Evolutionary conservation across 2,797 vertebrate genomes (phyloP), one percentile per base, ranked within the genome.

Genomic region (Myotis pilosus): DNA sequence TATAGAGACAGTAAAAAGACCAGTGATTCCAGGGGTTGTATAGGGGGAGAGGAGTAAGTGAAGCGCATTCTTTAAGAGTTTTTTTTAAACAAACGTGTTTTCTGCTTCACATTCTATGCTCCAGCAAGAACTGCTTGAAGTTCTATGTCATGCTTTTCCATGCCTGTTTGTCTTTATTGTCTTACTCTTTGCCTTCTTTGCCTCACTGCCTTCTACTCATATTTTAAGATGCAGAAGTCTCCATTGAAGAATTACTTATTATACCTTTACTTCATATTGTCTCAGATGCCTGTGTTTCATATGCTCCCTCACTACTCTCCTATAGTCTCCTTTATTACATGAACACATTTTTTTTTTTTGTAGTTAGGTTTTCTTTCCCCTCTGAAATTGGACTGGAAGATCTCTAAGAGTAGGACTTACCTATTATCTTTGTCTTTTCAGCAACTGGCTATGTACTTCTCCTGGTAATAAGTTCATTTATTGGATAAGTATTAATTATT

Each of bases 391-490:
- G 44, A 85, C 1, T 72, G 1, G 12, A 28, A 57, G 11, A 8
- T 25, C 66, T 62, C 60, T 75, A 38, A 75, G 69, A 76, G 47
- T 12, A 49, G 60, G 55, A 55, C 30, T 47, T 57, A 1, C 19
- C 23, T 75, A 92, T 87, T 57, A 47, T 57, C 49, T n/a, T 86
- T 80, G 53, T 30, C 25, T 86, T 12, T n/a, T 93, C 44, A 10
- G 19, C 16, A 49, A 33, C 75, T 30, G 47, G 16, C 17, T 91
- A 1, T 51, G 8, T 11, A 12, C 30, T 10, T 89, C 9, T 85
- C 9, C 66, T 75, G 55, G 33, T 11, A 91, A 28, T 68, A 69
- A 80, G 44, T 91, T 69, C 28, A 81, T 38, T 57, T 87, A n/a
- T 38, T 91, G 41, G 64, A 38, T 3, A 78, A 49, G 86, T 88